Percentiles rank a stretch among this genome's conserved stretches.
Evolutionary conservation across 1,140 invertebrate species (phyloP).

Genomic region (Orchestia grillus): DNA sequence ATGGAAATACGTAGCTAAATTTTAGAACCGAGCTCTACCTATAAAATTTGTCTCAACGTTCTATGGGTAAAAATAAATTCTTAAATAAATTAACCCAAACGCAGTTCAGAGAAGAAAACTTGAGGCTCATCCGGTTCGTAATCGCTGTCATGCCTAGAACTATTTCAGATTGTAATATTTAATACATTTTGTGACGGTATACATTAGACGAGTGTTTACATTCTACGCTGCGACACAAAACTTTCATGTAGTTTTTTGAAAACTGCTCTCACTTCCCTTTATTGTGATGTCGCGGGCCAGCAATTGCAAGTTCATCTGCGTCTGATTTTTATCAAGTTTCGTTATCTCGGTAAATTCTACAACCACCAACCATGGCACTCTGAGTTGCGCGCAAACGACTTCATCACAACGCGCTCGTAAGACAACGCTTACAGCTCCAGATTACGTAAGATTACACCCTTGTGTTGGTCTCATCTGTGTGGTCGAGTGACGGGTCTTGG

Average conservation of each 20-base stretch:
- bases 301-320: background rate
- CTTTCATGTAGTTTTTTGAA: background rate
- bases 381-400: background rate
- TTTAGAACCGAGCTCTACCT: no score
- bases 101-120: no score
- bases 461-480: background rate
- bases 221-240: background rate
- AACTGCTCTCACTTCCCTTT: background rate
- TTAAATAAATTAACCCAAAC: no score
- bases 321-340: background rate
- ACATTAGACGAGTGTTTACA: background rate
- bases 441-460: background rate
- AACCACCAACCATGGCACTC: background rate
- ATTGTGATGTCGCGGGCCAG: background rate
- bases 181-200: background rate
- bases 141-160: background rate
- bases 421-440: background rate
- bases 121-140: background rate
- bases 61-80: no score
- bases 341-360: no score
- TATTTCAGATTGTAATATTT: background rate
- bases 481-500: background rate
- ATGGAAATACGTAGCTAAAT: no score
- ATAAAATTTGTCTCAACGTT: no score
- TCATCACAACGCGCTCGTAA: background rate